These are phyloP conservation scores for Echinometra lucunter DNA, from an alignment of 53 echinoderm and acorn worm genomes.

Conservation along the genomic window DNA sequence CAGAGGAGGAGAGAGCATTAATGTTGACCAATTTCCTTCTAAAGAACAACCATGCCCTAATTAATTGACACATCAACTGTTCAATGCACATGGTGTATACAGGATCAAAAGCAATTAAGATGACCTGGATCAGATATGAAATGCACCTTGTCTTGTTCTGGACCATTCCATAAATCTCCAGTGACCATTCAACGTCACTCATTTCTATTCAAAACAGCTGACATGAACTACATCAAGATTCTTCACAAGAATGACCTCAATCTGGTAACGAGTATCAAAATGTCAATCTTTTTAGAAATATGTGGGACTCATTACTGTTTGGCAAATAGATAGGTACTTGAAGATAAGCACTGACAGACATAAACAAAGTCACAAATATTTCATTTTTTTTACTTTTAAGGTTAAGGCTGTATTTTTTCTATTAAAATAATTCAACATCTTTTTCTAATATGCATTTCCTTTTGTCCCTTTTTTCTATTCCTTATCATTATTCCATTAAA, in stretches of 20 bases:
- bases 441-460: not conserved
- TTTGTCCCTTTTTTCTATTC: not conserved
- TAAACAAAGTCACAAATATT: not conserved
- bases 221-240: not conserved
- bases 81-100: not conserved
- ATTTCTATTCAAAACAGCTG: not conserved
- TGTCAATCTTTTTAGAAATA: not conserved
- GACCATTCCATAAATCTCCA: not conserved
- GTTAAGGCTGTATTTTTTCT: not conserved
- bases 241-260: not conserved
- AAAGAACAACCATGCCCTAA: not conserved
- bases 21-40: conserved; percentile 20
- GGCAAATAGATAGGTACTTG: not conserved
- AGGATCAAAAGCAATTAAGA: conserved; percentile 11
- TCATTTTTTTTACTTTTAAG: not conserved
- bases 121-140: not conserved
- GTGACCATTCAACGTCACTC: not conserved
- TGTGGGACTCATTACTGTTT: not conserved
- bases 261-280: conserved; percentile 22
- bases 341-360: not conserved
- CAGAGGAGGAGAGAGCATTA: not conserved
- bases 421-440: not conserved
- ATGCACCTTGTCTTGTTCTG: not conserved
- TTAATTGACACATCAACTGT: conserved; percentile 12
- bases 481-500: not conserved